phyloP scores from a whole-genome alignment of 1,140 invertebrate species.

The Saccostrea glomerata region DNA sequence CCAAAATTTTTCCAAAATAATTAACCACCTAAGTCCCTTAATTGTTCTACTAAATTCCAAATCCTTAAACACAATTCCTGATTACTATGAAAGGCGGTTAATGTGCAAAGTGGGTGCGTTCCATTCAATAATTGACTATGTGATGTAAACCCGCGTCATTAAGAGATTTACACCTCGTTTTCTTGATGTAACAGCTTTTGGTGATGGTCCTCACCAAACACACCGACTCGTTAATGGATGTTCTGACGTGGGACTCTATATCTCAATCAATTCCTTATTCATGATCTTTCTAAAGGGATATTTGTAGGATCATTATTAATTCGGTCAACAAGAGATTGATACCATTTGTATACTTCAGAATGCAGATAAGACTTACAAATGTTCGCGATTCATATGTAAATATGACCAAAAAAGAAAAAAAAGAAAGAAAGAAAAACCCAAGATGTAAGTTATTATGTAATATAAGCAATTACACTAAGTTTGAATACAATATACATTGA shows the following conservation, averaged over 20 bases:
- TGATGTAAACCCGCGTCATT: background rate
- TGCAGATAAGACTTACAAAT: background rate
- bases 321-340: background rate
- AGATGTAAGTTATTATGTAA: too few species aligned
- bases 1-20: background rate
- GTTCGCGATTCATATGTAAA: too few species aligned
- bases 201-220: background rate
- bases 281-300: background rate
- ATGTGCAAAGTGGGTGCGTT: background rate
- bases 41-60: background rate
- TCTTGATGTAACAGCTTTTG: background rate
- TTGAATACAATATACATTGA: background rate
- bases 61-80: too few species aligned
- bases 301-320: background rate
- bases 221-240: background rate
- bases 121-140: constrained; percentile 1
- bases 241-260: background rate
- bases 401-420: background rate
- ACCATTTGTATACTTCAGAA: background rate
- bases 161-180: background rate
- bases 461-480: background rate
- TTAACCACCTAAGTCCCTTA: background rate
- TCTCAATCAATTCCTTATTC: constrained; percentile 7
- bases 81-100: background rate
- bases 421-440: background rate